Evolutionary conservation across 1,140 invertebrate species (phyloP).

Genomic region (Chlorops oryzae): DNA sequence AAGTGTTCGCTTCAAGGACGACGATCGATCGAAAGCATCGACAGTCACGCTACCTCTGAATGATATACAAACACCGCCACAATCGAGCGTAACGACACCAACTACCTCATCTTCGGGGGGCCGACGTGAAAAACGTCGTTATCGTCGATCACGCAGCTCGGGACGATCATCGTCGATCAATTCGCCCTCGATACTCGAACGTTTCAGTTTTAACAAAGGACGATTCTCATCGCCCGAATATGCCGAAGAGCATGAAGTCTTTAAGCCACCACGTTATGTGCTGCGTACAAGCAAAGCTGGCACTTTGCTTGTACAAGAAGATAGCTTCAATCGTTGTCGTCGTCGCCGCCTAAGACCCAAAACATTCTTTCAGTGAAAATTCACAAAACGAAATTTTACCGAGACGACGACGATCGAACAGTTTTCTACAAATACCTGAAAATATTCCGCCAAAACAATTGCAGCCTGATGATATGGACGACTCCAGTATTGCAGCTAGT

Average conservation of each 20-base stretch:
- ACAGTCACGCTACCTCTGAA: constrained; percentile 7
- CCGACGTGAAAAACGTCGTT: constrained; percentile 36
- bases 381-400: constrained; percentile 10
- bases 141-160: constrained; percentile 38
- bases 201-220: constrained; percentile 35
- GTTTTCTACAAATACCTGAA: too few relatives aligned
- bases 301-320: constrained; percentile 49
- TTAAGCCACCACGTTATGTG: constrained; percentile 39
- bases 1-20: constrained; percentile 29
- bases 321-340: constrained; percentile 44
- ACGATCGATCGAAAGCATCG: neutral
- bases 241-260: constrained; percentile 24
- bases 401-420: too few relatives aligned
- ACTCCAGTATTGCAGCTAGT: too few relatives aligned
- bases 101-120: constrained; percentile 31
- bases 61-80: constrained; percentile 33
- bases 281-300: constrained; percentile 50
- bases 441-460: too few relatives aligned
- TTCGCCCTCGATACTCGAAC: constrained; percentile 31
- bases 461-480: too few relatives aligned
- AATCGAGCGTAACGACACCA: constrained; percentile 16
- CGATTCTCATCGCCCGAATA: constrained; percentile 40
- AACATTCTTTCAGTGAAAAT: constrained; percentile 35
- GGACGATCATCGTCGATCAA: constrained; percentile 9
- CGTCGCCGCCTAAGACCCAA: constrained; percentile 28